Percentiles rank a stretch among this genome's conserved stretches.
These are phyloP conservation scores for Agrochola lota DNA, from an alignment of 2,888 invertebrate genomes.

Conservation along the genomic window DNA sequence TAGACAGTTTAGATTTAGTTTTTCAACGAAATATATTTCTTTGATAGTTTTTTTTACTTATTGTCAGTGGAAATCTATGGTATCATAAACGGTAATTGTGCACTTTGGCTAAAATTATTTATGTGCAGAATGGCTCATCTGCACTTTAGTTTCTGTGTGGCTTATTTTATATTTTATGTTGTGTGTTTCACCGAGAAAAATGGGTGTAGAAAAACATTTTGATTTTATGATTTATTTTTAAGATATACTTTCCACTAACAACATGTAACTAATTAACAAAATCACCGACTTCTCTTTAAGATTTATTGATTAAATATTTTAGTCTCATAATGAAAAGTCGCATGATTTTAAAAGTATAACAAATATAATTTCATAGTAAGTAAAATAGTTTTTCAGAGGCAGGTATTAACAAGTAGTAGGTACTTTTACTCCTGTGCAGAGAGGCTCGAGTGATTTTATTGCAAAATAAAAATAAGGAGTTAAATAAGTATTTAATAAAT, in stretches of 20 bases:
- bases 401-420: constrained; percentile 60
- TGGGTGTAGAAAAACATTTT: too few relatives aligned
- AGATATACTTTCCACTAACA: constrained; percentile 36
- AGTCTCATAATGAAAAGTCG: constrained; percentile 29
- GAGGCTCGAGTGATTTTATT: constrained; percentile 18
- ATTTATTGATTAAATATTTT: constrained; percentile 9
- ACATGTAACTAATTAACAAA: constrained; percentile 25
- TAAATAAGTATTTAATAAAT: constrained; percentile 33
- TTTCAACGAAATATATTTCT: constrained; percentile 54
- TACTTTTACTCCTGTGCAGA: constrained; percentile 52
- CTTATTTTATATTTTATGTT: neutral
- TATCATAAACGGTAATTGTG: neutral
- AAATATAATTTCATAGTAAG: constrained; percentile 54
- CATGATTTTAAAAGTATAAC: constrained; percentile 49
- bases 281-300: constrained; percentile 38
- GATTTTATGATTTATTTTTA: neutral
- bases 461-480: constrained; percentile 20
- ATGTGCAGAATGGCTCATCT: neutral
- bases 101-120: neutral
- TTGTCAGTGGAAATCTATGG: constrained; percentile 34
- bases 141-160: constrained; percentile 7
- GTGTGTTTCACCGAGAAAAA: too few relatives aligned
- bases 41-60: constrained; percentile 30
- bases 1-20: constrained; percentile 59
- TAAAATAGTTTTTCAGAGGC: constrained; percentile 66